Conservation (phyloP, 2,797 vertebrate species). For the Phrynocephalus vlangalii region DNA sequence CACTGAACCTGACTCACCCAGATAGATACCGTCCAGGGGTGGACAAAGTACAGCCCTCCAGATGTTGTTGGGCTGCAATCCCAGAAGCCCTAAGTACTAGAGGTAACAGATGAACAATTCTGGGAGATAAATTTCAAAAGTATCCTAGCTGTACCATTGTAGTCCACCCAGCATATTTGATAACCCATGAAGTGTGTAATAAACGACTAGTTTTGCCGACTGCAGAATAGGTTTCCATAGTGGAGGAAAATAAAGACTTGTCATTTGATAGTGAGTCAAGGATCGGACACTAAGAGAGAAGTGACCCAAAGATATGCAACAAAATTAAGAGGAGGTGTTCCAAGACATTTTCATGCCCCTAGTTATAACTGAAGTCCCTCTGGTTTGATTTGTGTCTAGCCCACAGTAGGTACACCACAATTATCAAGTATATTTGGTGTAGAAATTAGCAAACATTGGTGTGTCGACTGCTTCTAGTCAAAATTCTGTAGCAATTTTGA, state of each 20-base stretch:
- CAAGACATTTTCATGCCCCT: not conserved
- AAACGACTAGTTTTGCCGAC: not conserved
- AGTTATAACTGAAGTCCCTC: not conserved
- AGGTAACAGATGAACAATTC: no score
- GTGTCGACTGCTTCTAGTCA: not conserved
- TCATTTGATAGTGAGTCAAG: not conserved
- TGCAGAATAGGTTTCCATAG: not conserved
- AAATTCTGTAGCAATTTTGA: not conserved
- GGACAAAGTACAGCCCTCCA: not conserved
- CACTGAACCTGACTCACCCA: not conserved
- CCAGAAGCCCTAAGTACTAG: no score
- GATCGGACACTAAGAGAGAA: not conserved
- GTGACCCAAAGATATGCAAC: not conserved
- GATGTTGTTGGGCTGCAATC: no score
- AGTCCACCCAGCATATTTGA: not conserved
- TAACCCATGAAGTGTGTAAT: not conserved
- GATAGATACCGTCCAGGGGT: not conserved
- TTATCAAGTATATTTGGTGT: not conserved
- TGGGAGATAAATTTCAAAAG: no score
- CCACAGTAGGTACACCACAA: not conserved
- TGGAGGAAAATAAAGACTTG: no score
- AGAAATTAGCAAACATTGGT: not conserved
- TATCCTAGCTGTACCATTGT: no score
- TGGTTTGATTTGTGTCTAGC: no score
- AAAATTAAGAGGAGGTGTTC: not conserved